Evolutionary conservation across 2,888 invertebrate genomes (phyloP), one percentile per base, ranked within the genome.

Genomic region (Drosophila austrosaltans): DNA sequence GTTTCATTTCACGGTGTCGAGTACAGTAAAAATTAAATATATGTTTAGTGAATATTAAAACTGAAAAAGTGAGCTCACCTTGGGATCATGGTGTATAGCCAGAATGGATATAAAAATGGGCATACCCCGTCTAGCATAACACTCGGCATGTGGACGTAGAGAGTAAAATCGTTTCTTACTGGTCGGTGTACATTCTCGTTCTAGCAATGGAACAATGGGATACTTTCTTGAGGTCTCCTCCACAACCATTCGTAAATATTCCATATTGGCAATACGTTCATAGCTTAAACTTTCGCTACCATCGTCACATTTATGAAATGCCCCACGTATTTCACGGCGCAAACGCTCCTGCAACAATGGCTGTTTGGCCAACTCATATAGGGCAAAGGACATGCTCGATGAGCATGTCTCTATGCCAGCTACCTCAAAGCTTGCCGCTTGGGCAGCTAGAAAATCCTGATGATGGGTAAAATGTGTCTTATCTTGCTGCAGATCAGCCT

Each of bases 191-290:
- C 92, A 92, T 56, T 89, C 82, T 58, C 93, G 89, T 60, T 92
- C 93, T 54, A 93, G 74, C 58, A 92, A 87, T 54, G 92, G 92
- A 32, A 93, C 83, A 20, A 91, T 86, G 6, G 92, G 92, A 81
- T 93, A 93, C 66, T 90, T 81, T 53, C 93, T 88, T 39, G 92
- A 74, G 3, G 90, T 91, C 77, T 93, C 92, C 66, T 89, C 87
- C 22, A 92, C 87, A 1, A 93, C 93, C 92, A 92, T 93, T 66
- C 92, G 92, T 67, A 93, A 79, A 73, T 93, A 93, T 2, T 85
- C 71, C 93, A 93, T 92, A 39, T 91, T 83, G 25, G 86, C 80
- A 2, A 93, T 78, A 1, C 87, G 82, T 12, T 93, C 93, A 61
- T 93, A 93, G 32, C 90, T 92, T 1, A 93, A 57, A 28, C 82